phyloP scores from a whole-genome alignment of 2,888 invertebrate genomes.

The Keiferia lycopersicella region DNA sequence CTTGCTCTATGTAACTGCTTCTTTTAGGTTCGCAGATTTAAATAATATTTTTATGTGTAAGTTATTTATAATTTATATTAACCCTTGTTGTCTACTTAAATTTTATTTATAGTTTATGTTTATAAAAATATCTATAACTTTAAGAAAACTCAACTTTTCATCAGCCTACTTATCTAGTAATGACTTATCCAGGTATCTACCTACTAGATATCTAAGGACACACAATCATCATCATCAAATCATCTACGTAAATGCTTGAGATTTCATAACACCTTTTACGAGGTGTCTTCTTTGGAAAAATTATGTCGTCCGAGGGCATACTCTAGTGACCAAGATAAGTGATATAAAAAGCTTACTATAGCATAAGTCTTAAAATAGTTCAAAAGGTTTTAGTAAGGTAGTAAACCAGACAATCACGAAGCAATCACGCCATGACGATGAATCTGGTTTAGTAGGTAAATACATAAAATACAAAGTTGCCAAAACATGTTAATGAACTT shows the following conservation, averaged over 20 bases:
- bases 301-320: background rate
- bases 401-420: background rate
- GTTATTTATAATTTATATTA: no score
- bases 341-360: background rate
- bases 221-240: background rate
- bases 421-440: background rate
- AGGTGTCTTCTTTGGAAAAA: background rate
- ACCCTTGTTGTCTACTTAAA: no score
- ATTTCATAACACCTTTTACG: background rate
- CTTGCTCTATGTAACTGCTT: no score
- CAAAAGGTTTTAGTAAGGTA: background rate
- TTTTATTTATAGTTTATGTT: no score
- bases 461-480: background rate
- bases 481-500: background rate
- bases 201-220: slow-evolving; percentile 3
- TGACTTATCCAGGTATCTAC: slow-evolving; percentile 1
- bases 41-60: no score
- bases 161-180: slow-evolving; percentile 5
- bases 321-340: background rate
- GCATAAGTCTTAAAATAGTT: background rate
- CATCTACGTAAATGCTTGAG: background rate
- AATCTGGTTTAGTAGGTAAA: background rate
- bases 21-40: no score
- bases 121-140: background rate
- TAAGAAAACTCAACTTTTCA: background rate